A percentile compares a stretch with the other conserved stretches of the same genome.
These are phyloP conservation scores for Nephrotoma flavescens DNA, from an alignment of 2,888 invertebrate species.

Conservation along the genomic window DNA sequence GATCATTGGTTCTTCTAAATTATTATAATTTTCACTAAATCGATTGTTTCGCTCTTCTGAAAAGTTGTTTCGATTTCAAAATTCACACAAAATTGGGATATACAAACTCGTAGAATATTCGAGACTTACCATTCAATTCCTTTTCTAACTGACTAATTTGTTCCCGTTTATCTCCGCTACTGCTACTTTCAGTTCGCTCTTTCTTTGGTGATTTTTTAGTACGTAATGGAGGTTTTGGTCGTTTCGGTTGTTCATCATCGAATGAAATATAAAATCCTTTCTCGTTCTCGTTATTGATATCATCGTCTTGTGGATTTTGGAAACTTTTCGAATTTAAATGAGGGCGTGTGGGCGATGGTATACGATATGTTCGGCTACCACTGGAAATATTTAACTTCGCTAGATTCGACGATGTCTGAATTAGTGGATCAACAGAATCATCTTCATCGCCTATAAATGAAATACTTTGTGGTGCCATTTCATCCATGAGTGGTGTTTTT, in stretches of 20 bases:
- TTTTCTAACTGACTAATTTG: slow-evolving; percentile 32
- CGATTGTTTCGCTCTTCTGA: slow-evolving; percentile 1
- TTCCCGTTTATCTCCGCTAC: slow-evolving; percentile 26
- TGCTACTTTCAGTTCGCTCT: slow-evolving; percentile 48
- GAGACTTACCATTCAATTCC: slow-evolving; percentile 24
- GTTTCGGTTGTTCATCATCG: slow-evolving; percentile 73
- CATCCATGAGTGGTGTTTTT: slow-evolving; percentile 53
- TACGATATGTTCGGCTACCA: slow-evolving; percentile 75
- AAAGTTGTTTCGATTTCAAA: background rate
- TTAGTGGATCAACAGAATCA: slow-evolving; percentile 27
- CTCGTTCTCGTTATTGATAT: slow-evolving; percentile 49
- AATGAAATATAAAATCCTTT: slow-evolving; percentile 91
- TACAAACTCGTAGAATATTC: background rate
- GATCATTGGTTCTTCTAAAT: slow-evolving; percentile 5
- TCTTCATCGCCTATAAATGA: slow-evolving; percentile 72
- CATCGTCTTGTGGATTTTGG: slow-evolving; percentile 38
- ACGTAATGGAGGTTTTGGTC: slow-evolving; percentile 76
- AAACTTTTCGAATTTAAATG: slow-evolving; percentile 55
- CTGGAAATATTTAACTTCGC: slow-evolving; percentile 71
- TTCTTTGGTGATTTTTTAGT: slow-evolving; percentile 67
- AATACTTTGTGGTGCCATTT: slow-evolving; percentile 88
- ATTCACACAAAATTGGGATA: background rate
- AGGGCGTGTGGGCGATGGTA: slow-evolving; percentile 76
- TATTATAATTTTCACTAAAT: slow-evolving; percentile 4
- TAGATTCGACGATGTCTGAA: slow-evolving; percentile 34